Conservation (phyloP, 2,888 invertebrate genomes). For the Ectemnius lituratus region DNA sequence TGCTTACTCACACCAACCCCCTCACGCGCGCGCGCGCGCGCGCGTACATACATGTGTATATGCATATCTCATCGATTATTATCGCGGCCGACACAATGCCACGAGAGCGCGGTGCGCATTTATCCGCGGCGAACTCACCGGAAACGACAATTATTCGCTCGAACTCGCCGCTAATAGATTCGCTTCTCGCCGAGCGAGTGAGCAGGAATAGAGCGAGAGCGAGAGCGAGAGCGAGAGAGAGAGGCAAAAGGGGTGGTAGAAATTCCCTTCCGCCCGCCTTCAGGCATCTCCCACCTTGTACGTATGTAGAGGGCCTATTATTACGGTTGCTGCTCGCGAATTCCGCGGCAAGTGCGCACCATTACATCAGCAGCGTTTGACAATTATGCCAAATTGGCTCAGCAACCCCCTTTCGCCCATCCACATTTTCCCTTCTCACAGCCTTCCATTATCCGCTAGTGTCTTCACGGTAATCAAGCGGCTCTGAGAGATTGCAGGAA, state of each 20-base stretch:
- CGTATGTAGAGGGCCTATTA: too few relatives aligned
- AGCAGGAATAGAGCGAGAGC: not conserved
- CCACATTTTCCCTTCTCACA: too few relatives aligned
- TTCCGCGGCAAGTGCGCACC: not conserved
- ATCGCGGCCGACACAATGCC: conserved; percentile 17
- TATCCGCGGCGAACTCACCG: not conserved
- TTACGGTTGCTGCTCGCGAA: not conserved
- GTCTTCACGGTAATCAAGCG: conserved; percentile 25
- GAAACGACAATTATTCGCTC: conserved; percentile 7
- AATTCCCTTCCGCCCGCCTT: too few relatives aligned
- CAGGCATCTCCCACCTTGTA: too few relatives aligned
- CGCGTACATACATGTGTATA: not conserved
- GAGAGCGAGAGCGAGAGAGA: too few relatives aligned
- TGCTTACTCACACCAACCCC: too few relatives aligned
- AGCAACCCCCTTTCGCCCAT: not conserved
- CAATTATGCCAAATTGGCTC: conserved; percentile 24
- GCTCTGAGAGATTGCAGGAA: conserved; percentile 5
- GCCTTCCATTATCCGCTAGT: not conserved
- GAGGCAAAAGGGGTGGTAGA: not conserved
- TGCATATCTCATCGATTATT: conserved; percentile 30
- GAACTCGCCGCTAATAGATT: conserved; percentile 7
- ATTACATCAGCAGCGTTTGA: not conserved
- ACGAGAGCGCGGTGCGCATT: not conserved
- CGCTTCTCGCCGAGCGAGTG: not conserved
- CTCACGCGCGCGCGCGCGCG: too few relatives aligned